phyloP scores from a whole-genome alignment of 2,113 vertebrate genomes.

The Anhinga anhinga region DNA sequence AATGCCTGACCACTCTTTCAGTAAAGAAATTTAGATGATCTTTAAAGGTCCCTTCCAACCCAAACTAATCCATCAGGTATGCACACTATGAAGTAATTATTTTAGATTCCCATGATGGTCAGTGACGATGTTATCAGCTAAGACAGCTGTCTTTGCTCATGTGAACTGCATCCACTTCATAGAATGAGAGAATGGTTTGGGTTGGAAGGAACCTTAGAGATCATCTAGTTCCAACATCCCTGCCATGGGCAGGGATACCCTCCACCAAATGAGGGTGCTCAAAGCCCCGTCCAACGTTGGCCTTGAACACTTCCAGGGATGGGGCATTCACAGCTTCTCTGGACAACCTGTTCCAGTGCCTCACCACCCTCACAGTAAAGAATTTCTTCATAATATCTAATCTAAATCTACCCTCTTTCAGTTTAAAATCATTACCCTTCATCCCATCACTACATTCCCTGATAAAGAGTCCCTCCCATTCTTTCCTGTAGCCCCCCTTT shows the following conservation, averaged over 20 bases:
- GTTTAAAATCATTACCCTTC: not conserved
- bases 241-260: not conserved
- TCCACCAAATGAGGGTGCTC: accelerated
- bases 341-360: not conserved
- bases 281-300: accelerated
- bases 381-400: not conserved
- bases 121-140: not conserved
- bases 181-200: no score
- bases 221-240: no score
- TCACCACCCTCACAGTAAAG: not conserved
- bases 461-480: not conserved
- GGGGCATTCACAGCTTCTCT: not conserved
- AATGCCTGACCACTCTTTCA: no score
- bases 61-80: not conserved
- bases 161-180: not conserved
- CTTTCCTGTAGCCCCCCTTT: no score
- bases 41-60: not conserved
- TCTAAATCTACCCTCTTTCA: not conserved
- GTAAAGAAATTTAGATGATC: no score
- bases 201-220: not conserved
- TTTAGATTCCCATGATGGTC: accelerated
- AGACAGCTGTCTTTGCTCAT: no score
- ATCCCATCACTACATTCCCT: not conserved
- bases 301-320: not conserved
- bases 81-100: accelerated